phyloP scores from a whole-genome alignment of 2,888 invertebrate species.

The Carcina quercana region DNA sequence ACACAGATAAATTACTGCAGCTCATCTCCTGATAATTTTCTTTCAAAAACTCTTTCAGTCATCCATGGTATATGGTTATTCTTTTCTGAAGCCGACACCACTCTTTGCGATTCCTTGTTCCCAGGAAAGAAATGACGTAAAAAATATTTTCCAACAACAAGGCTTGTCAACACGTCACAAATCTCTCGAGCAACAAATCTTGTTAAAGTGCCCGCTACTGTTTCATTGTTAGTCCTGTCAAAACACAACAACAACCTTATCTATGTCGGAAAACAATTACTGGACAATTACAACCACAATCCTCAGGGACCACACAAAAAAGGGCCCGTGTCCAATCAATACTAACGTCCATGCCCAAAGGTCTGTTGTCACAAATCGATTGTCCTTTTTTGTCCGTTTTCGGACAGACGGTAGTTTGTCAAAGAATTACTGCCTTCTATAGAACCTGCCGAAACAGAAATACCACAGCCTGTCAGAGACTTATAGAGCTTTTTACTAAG shows the following conservation, averaged over 20 bases:
- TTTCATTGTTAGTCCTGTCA: slow-evolving; percentile 34
- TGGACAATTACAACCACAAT: slow-evolving; percentile 39
- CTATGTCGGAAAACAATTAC: slow-evolving; percentile 50
- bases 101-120: too few species aligned
- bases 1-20: too few species aligned
- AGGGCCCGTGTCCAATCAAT: slow-evolving; percentile 22
- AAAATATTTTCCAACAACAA: too few species aligned
- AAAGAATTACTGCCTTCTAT: background rate
- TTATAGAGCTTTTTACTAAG: background rate
- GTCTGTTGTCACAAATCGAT: slow-evolving; percentile 27
- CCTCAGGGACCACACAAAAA: slow-evolving; percentile 30
- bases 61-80: too few species aligned
- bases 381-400: slow-evolving; percentile 27
- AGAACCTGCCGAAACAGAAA: too few species aligned
- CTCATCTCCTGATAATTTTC: too few species aligned
- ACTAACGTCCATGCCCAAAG: slow-evolving; percentile 18
- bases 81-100: too few species aligned
- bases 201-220: slow-evolving; percentile 25
- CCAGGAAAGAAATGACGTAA: too few species aligned
- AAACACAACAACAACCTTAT: slow-evolving; percentile 41
- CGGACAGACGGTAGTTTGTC: slow-evolving; percentile 18
- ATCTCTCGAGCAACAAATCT: slow-evolving; percentile 28
- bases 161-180: too few species aligned
- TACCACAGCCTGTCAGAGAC: slow-evolving; percentile 21
- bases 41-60: too few species aligned